phyloP scores from a whole-genome alignment of 2,797 vertebrate species.

The Podarcis siculus region DNA sequence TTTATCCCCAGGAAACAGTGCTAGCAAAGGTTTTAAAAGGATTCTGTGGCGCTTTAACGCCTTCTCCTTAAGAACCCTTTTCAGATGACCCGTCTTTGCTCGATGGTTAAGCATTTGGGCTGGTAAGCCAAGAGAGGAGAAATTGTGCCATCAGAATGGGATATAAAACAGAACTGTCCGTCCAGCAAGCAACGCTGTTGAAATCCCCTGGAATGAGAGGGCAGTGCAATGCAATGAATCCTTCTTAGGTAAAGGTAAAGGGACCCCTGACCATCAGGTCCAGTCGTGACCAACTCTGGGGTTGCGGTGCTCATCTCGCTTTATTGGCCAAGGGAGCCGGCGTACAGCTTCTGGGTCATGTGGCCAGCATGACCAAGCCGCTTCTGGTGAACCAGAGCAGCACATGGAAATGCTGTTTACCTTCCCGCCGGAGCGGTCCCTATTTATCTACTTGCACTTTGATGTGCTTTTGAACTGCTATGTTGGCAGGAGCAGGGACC shows the following conservation, averaged over 20 bases:
- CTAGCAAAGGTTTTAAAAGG: constrained; percentile 53
- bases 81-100: constrained; percentile 30
- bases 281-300: too few species aligned
- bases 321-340: too few species aligned
- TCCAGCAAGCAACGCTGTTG: constrained; percentile 34
- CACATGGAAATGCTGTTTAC: too few species aligned
- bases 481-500: too few species aligned
- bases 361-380: too few species aligned
- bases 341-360: too few species aligned
- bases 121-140: constrained; percentile 28
- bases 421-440: too few species aligned
- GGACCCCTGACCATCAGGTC: too few species aligned
- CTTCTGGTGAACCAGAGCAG: too few species aligned
- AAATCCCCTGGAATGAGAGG: constrained; percentile 32
- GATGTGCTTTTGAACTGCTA: too few species aligned
- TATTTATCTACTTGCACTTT: too few species aligned
- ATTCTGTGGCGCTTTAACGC: constrained; percentile 47
- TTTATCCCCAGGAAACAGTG: constrained; percentile 42
- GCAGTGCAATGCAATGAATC: constrained; percentile 24
- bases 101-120: constrained; percentile 49
- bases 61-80: constrained; percentile 50
- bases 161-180: constrained; percentile 41
- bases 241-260: not conserved
- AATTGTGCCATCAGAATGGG: constrained; percentile 40
- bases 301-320: too few species aligned